Conservation (phyloP, 2,797 vertebrate species). For the Dermochelys coriacea region DNA sequence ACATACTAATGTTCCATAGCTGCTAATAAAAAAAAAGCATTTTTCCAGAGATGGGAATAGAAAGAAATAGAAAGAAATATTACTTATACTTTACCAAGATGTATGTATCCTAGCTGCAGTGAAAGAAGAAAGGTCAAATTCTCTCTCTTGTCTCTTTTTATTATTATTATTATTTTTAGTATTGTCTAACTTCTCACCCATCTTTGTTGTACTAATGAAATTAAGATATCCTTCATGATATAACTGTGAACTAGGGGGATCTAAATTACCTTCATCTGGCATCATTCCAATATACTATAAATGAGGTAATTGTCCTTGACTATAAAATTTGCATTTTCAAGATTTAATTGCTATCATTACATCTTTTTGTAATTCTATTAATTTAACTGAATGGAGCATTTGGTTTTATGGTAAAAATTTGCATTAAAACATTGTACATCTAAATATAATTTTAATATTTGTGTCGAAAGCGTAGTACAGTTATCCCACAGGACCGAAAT, state of each 20-base stretch:
- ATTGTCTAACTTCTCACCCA: conserved; percentile 82
- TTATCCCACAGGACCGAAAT: conserved; percentile 77
- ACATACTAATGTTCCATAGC: conserved; percentile 50
- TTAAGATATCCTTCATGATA: conserved; percentile 97
- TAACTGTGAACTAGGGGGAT: conserved; percentile 97
- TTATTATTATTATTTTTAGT: conserved; percentile 61
- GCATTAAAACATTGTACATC: conserved; percentile 97
- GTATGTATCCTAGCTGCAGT: conserved; percentile 77
- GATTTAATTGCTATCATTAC: conserved; percentile 99
- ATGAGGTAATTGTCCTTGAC: conserved; percentile 99
- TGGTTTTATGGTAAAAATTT: conserved; percentile 99
- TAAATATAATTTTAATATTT: conserved; percentile 91
- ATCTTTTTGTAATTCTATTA: conserved; percentile 99
- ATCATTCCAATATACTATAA: conserved; percentile 99
- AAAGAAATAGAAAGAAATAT: conserved; percentile 78
- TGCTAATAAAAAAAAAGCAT: conserved; percentile 65
- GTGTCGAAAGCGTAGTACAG: conserved; percentile 75
- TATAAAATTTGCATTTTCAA: conserved; percentile 99
- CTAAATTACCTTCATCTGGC: conserved; percentile 99
- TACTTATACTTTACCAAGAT: conserved; percentile 82
- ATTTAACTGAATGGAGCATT: conserved; percentile 99
- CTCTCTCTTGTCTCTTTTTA: conserved; percentile 78
- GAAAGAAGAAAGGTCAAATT: conserved; percentile 85
- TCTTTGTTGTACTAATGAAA: conserved; percentile 89
- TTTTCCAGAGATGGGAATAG: conserved; percentile 50